phyloP scores from a whole-genome alignment of 2,113 vertebrate genomes.

The Dasypus novemcinctus region DNA sequence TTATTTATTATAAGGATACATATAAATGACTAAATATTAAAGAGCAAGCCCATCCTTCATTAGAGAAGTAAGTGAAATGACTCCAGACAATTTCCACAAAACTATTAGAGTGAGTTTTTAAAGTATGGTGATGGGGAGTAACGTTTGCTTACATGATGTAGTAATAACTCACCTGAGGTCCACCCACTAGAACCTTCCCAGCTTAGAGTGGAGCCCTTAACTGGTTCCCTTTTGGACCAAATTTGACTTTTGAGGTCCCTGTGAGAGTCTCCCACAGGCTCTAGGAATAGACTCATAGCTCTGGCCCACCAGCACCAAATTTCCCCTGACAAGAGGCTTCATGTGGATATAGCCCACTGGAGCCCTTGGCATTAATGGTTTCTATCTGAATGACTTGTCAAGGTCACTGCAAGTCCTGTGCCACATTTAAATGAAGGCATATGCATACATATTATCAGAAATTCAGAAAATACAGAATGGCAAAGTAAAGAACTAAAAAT shows the following conservation, averaged over 20 bases:
- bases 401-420: not conserved
- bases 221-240: not conserved
- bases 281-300: not conserved
- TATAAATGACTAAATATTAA: not conserved
- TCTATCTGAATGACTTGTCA: not conserved
- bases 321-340: not conserved
- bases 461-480: conserved; percentile 29
- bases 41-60: not conserved
- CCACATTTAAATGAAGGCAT: not conserved
- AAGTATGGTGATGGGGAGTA: not conserved
- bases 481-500: conserved; percentile 9
- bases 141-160: not conserved
- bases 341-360: not conserved
- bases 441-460: not conserved
- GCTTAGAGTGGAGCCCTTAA: not conserved
- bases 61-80: not conserved
- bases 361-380: not conserved
- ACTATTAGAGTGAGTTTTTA: not conserved
- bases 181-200: not conserved
- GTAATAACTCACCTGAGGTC: not conserved
- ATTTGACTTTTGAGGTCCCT: not conserved
- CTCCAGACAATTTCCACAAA: not conserved
- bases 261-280: not conserved
- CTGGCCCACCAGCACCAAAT: not conserved
- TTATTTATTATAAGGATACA: not conserved